Evolutionary conservation across 2,888 invertebrate species (phyloP), one percentile per base, ranked within the genome.

Genomic region (Mayetiola destructor): DNA sequence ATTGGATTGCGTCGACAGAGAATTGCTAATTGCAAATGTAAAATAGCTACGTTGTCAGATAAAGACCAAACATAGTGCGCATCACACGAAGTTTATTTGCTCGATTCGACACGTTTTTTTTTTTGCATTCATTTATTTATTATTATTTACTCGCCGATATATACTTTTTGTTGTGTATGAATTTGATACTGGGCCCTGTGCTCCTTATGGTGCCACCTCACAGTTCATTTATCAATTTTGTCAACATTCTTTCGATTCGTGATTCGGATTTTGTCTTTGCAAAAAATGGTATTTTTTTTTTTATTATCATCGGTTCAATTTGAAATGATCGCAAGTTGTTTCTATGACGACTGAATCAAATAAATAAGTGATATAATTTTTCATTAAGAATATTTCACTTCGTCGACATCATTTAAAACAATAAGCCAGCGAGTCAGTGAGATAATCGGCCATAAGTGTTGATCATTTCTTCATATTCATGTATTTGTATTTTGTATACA

Each of bases 331-430:
- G 42, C 23, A 48, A 48, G 27, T n/a, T 27, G 27, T 27, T 14
- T 23, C 21, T 20, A 3, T 20, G 23, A 42, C 23, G 48, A 27
- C 23, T 27, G 16, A 27, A 48, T 14, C 42, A 23, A 21, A 42
- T 2, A 42, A 42, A 48, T n/a, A 48, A 3, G 23, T 23, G 2
- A 23, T 23, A 12, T 10, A 20, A 39, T n/a, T 48, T 23, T 42
- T 48, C 27, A 48, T 48, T 27, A n/a, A n/a, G n/a, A 48, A 48
- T n/a, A 48, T 48, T 48, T n/a, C n/a, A n/a, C n/a, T n/a, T n/a
- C n/a, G n/a, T n/a, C n/a, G n/a, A n/a, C n/a, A n/a, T n/a, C n/a
- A n/a, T n/a, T n/a, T n/a, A n/a, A n/a, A n/a, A n/a, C 14, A 27
- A 48, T 27, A 27, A 40, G 40, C 4, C 12, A 5, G 23, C 2